phyloP scores from a whole-genome alignment of 2,797 vertebrate genomes.

The Neopelma chrysocephalum region DNA sequence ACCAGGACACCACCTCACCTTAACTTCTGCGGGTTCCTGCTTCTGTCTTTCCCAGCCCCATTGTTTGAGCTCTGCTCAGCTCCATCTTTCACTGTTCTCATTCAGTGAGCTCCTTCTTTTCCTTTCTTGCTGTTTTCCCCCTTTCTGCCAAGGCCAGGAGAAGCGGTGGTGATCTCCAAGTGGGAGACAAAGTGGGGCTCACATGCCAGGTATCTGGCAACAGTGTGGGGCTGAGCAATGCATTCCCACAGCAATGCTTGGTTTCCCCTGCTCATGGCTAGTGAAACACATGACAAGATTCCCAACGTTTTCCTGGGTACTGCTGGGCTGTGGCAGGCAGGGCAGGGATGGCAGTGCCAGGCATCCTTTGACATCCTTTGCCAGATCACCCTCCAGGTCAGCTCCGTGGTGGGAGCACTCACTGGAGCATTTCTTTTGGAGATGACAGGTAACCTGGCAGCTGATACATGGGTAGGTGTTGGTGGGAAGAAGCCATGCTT shows the following conservation, averaged over 20 bases:
- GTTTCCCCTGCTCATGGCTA: neutral
- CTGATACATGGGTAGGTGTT: neutral
- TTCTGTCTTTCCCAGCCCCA: neutral
- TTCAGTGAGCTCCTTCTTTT: neutral
- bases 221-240: neutral
- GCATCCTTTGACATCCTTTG: neutral
- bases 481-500: neutral
- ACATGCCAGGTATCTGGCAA: accelerated
- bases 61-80: neutral
- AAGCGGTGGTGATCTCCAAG: neutral
- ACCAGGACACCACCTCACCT: neutral
- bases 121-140: neutral
- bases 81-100: neutral
- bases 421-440: neutral
- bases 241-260: neutral
- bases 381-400: neutral
- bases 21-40: neutral
- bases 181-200: accelerated
- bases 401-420: neutral
- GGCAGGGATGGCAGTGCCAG: neutral
- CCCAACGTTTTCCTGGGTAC: neutral
- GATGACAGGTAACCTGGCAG: neutral
- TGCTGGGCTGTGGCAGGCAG: neutral
- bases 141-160: neutral
- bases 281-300: neutral